Base-by-base conservation (phyloP, 2,797 vertebrate species). In the Silurus aristotelis region DNA sequence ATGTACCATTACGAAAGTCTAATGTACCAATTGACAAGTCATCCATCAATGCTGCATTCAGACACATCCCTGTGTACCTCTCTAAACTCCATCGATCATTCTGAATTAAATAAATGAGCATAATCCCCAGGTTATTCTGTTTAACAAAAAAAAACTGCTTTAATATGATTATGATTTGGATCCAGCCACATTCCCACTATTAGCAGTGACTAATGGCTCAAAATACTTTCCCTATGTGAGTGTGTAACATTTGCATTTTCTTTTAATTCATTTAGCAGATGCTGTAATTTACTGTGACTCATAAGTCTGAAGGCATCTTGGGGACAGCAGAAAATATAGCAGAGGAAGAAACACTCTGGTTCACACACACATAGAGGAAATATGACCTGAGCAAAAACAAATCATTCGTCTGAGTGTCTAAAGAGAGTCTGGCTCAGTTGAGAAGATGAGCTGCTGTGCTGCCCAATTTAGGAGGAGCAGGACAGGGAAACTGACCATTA, bases 261-360 rank as follows among this genome's bases (percentile, higher is more conserved):
- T 72, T 85, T 87, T 89, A 87, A 89, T 84, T 87, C 84, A 78
- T 87, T 84, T 86, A 83, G 83, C 89, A 88, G 85, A 87, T 80
- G 85, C 71, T 87, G 46, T 70, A 85, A 83, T 89, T 87, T 27
- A 67, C 78, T 31, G 7, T 87, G 83, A 86, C 68, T 86, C 84
- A 78, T 82, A 86, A 85, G 85, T 85, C 89, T 73, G 72, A 83
- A 72, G 87, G 73, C 73, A 61, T 76, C 78, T 61, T 75, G 80
- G 86, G 80, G 82, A 80, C 68, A 73, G 84, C n/a, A 66, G 60
- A 77, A 87, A 86, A 89, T 82, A 87, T 46, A 82, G 79, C 82
- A 64, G 61, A 19, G 43, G 78, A 80, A 80, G 2, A 9, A 80
- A 80, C 22, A 66, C 77, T 63, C 10, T 1, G 10, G 1, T 78